Evolutionary conservation across 2,113 vertebrate species (phyloP), one percentile per base, ranked within the genome.

Genomic region (Malurus elegans): DNA sequence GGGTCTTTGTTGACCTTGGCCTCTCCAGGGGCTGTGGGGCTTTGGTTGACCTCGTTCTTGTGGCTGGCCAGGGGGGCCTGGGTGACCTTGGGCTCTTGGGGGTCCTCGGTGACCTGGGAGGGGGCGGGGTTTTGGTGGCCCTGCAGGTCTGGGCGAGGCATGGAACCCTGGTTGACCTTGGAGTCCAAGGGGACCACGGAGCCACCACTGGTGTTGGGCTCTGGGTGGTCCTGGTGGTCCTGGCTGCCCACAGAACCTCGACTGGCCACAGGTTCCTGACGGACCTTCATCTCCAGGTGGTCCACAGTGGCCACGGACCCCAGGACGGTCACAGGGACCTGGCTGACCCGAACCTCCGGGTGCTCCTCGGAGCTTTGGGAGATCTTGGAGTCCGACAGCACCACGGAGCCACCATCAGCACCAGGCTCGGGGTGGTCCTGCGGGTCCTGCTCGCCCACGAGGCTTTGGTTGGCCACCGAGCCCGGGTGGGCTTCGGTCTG

Each of bases 181-280:
- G 23, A 10, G 38, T 15, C 64, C 16, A 3, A 8, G 0, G 4
- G 3, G 38, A 25, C 40, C 81, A 9, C 0, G 16, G 31, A 40
- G 44, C 31, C 17, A 2, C 12, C 4, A 1, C 0, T 0, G 24
- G 0, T 1, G 6, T 1, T 0, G 66, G 47, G 8, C 48, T 45
- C 66, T 2, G 16, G 42, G 17, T 8, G 48, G 17, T n/a, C 53
- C 32, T 8, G 4, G 18, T 13, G 9, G 13, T 32, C 61, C 19
- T 3, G 71, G 50, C 1, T 8, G 57, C 18, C 78, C 44, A 1
- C 1, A 3, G 17, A 50, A 15, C 16, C 48, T 8, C 2, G 6
- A 20, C 5, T 3, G 80, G 29, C 45, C 74, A 2, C 9, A 0
- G 20, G 0, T 12, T 25, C 31, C 21, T 21, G 29, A 2, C 0